Evolutionary conservation across 2,888 invertebrate species (phyloP).

Genomic region (Drosophila algonquin): DNA sequence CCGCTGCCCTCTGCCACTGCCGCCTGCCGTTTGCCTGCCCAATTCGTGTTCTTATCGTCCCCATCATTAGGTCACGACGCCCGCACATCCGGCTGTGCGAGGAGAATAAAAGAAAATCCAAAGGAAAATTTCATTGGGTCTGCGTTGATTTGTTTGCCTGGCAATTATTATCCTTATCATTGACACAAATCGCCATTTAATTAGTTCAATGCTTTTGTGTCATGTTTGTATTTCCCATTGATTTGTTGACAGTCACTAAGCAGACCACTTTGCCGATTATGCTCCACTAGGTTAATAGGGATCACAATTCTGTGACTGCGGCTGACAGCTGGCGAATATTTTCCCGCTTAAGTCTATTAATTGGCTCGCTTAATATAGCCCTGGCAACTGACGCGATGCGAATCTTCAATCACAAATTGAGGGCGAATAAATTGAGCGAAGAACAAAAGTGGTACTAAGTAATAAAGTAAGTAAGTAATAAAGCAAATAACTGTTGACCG

Average conservation of each 20-base stretch:
- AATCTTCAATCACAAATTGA: not conserved
- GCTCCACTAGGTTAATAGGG: constrained; percentile 37
- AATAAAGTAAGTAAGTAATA: no score
- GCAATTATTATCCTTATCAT: constrained; percentile 80
- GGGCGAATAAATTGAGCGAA: not conserved
- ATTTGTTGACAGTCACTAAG: constrained; percentile 70
- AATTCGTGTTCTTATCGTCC: constrained; percentile 63
- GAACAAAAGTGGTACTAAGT: not conserved
- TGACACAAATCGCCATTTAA: constrained; percentile 81
- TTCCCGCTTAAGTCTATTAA: constrained; percentile 28
- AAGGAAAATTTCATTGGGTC: constrained; percentile 31
- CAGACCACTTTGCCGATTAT: constrained; percentile 19
- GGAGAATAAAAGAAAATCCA: constrained; percentile 42
- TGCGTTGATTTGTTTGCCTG: constrained; percentile 66
- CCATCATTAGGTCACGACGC: constrained; percentile 64
- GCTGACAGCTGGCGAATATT: constrained; percentile 41
- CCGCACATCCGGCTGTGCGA: constrained; percentile 21
- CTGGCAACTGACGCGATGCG: constrained; percentile 7
- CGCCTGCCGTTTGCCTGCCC: constrained; percentile 44
- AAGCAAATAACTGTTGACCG: no score
- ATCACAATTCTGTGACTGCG: constrained; percentile 16
- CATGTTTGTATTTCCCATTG: constrained; percentile 67
- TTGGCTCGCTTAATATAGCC: constrained; percentile 27
- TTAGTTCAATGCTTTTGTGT: constrained; percentile 71
- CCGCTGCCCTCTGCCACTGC: constrained; percentile 11